Evolutionary conservation across 2,113 vertebrate genomes (phyloP).

Genomic region (Melospiza melodia): DNA sequence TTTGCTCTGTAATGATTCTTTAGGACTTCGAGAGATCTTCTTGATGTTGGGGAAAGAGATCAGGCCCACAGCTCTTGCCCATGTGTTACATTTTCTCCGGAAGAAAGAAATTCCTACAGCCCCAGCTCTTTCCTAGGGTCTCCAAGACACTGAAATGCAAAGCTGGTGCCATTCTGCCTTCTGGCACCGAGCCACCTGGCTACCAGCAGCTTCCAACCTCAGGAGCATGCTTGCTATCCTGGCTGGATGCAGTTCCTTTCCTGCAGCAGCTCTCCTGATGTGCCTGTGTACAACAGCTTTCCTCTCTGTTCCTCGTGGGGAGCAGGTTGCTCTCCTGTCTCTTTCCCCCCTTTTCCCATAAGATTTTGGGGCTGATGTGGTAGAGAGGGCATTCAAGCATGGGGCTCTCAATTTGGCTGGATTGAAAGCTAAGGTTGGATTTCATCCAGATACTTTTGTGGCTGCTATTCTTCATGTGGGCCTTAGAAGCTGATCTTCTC

Average conservation of each 20-base stretch:
- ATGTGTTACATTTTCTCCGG: background rate
- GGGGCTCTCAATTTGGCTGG: background rate
- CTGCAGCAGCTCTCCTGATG: constrained; percentile 7
- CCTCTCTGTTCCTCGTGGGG: background rate
- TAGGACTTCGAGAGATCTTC: background rate
- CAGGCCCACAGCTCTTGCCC: background rate
- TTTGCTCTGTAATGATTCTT: background rate
- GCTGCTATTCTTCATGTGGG: background rate
- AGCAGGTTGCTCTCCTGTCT: background rate
- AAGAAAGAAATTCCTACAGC: background rate
- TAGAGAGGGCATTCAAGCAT: background rate
- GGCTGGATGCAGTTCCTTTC: background rate
- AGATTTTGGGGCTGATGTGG: background rate
- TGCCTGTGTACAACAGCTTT: background rate
- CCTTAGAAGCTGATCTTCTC: background rate
- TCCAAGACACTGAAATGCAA: background rate
- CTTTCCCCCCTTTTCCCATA: background rate
- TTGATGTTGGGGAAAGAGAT: background rate
- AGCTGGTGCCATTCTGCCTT: background rate
- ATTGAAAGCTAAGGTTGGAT: background rate
- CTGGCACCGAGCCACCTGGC: constrained; percentile 5
- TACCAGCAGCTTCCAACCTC: constrained; percentile 14
- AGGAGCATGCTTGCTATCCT: fast-evolving
- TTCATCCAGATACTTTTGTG: background rate
- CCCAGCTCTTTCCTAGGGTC: background rate